Conservation (phyloP, 2,888 invertebrate species). For the Maniola hyperantus region DNA sequence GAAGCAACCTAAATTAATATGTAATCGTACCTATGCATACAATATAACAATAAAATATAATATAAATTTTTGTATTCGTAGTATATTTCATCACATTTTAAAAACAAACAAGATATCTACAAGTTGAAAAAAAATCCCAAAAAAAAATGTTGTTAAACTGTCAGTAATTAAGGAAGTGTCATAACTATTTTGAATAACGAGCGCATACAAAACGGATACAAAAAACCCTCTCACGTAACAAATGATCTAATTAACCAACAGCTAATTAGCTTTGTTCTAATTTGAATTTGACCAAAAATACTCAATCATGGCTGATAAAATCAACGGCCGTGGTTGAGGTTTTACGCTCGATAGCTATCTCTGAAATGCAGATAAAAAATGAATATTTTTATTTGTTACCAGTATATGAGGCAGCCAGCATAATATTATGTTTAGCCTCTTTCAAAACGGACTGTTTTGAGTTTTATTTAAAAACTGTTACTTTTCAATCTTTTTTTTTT, state of each 20-base stretch:
- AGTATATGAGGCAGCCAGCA: conserved; percentile 1
- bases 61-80: too few species aligned
- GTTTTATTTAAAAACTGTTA: background rate
- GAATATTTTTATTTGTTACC: background rate
- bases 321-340: conserved; percentile 45
- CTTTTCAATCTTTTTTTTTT: background rate
- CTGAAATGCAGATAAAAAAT: conserved; percentile 21
- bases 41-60: too few species aligned
- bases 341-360: conserved; percentile 24
- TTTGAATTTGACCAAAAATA: conserved; percentile 58
- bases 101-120: too few species aligned
- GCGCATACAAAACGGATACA: conserved; percentile 6
- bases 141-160: conserved; percentile 9
- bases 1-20: too few species aligned
- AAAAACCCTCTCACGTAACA: conserved; percentile 41
- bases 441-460: background rate
- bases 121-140: background rate
- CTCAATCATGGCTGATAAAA: conserved; percentile 66
- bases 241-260: conserved; percentile 42
- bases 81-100: too few species aligned
- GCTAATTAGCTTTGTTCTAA: conserved; percentile 58
- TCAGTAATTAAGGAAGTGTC: conserved; percentile 34
- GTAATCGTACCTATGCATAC: too few species aligned
- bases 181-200: conserved; percentile 36
- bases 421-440: background rate